Conservation (phyloP, 2,113 vertebrate species). For the Tor tambroides region DNA sequence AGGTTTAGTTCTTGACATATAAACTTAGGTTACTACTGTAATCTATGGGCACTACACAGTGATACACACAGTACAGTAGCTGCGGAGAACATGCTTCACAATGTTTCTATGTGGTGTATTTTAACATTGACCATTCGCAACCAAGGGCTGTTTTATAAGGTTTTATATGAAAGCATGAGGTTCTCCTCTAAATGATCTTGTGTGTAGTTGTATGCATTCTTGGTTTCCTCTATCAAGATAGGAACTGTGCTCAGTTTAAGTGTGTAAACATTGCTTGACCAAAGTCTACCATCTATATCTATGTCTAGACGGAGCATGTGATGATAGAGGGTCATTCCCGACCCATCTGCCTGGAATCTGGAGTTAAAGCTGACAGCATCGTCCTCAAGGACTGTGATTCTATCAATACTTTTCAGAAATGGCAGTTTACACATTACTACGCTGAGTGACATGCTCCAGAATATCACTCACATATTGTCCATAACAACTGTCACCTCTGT, state of each 20-base stretch:
- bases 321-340: conserved; percentile 72
- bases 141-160: background rate
- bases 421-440: conserved; percentile 88
- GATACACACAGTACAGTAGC: too few species aligned
- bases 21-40: too few species aligned
- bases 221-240: background rate
- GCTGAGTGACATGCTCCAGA: conserved; percentile 64
- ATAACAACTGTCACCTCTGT: background rate
- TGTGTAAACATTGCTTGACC: conserved; percentile 6
- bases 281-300: background rate
- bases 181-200: background rate
- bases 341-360: conserved; percentile 80
- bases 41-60: too few species aligned
- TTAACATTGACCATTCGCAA: background rate
- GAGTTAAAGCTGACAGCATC: conserved; percentile 58
- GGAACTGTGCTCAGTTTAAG: background rate
- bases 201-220: background rate
- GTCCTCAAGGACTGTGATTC: conserved; percentile 75
- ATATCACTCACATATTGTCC: background rate
- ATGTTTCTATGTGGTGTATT: too few species aligned
- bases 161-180: background rate
- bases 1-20: too few species aligned
- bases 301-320: conserved; percentile 81
- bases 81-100: too few species aligned
- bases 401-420: conserved; percentile 81